These are phyloP conservation scores for Decapterus maruadsi DNA, from an alignment of 2,797 vertebrate genomes.

Conservation along the genomic window DNA sequence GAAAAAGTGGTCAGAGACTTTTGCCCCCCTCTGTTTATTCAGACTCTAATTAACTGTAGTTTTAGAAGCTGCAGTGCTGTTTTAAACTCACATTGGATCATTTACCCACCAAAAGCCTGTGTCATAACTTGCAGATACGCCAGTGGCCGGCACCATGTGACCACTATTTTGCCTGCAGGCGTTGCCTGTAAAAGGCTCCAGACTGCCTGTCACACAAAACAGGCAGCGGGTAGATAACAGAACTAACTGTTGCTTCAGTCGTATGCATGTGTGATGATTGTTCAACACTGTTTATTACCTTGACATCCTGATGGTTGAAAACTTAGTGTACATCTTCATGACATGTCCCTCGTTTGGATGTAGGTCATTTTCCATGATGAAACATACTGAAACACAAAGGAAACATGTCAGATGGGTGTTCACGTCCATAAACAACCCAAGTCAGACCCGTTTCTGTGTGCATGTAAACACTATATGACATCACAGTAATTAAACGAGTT, in stretches of 20 bases:
- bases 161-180: constrained; percentile 70
- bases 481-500: constrained; percentile 36
- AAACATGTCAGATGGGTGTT: constrained; percentile 14
- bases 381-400: neutral
- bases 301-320: neutral
- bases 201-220: constrained; percentile 39
- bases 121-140: constrained; percentile 6
- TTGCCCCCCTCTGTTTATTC: too few species aligned
- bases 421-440: constrained; percentile 31
- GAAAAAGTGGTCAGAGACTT: too few species aligned
- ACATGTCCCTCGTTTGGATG: neutral
- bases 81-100: constrained; percentile 5
- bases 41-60: neutral
- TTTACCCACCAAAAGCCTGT: constrained; percentile 15
- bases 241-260: neutral
- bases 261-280: neutral
- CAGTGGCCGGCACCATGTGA: constrained; percentile 35
- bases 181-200: constrained; percentile 41
- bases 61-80: neutral
- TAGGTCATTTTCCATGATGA: constrained; percentile 6
- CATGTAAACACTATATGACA: constrained; percentile 50
- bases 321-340: neutral
- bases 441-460: constrained; percentile 42
- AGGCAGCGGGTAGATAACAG: neutral
- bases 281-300: neutral